Evolutionary conservation across 2,888 invertebrate species (phyloP).

Genomic region (Thumatha senex): DNA sequence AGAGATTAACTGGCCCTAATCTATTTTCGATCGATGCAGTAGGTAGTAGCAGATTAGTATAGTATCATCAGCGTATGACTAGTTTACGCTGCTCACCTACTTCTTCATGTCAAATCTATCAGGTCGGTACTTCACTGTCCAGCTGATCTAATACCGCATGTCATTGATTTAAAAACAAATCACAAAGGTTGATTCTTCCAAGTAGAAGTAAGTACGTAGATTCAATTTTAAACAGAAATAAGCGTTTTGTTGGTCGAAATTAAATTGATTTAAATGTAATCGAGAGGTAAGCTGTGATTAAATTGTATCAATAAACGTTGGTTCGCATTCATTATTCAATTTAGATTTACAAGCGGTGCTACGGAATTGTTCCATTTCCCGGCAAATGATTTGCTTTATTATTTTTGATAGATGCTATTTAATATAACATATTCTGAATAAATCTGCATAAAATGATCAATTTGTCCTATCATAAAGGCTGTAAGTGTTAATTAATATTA

Average conservation of each 20-base stretch:
- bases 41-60: too few relatives aligned
- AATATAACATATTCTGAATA: background rate
- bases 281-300: background rate
- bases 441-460: background rate
- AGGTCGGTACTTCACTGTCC: too few relatives aligned
- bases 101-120: too few relatives aligned
- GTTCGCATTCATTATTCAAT: slow-evolving; percentile 10
- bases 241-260: background rate
- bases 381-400: background rate
- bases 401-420: background rate
- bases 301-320: slow-evolving; percentile 9
- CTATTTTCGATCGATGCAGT: too few relatives aligned
- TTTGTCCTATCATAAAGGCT: too few relatives aligned
- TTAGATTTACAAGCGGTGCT: slow-evolving; percentile 13
- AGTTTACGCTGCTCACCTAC: too few relatives aligned
- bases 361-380: slow-evolving; percentile 4
- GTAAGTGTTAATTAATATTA: too few relatives aligned
- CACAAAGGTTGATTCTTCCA: background rate
- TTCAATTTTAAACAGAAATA: background rate
- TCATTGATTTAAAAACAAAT: too few relatives aligned
- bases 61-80: too few relatives aligned
- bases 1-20: too few relatives aligned
- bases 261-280: background rate
- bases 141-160: too few relatives aligned
- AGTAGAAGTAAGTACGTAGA: background rate